These are phyloP conservation scores for Pegea sp. DNA, from an alignment of 23 tunicate genomes.

Conservation along the genomic window DNA sequence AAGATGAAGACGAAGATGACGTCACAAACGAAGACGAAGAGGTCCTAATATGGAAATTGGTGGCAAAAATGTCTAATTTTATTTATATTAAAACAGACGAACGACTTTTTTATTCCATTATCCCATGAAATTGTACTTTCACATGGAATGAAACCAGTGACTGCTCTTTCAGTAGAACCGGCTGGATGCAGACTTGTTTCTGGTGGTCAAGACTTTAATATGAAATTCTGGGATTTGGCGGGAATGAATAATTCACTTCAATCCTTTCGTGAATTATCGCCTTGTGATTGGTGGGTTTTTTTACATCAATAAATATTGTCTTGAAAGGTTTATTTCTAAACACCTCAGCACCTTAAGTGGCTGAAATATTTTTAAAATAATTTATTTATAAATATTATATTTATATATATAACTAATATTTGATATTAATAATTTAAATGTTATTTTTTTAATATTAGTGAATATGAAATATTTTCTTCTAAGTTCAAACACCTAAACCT, in stretches of 20 bases:
- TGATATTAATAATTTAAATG: neutral
- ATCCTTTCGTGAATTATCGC: slow-evolving; percentile 65
- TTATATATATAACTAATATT: neutral
- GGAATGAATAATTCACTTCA: slow-evolving; percentile 85
- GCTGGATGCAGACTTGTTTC: slow-evolving; percentile 74
- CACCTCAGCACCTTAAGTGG: too few species aligned
- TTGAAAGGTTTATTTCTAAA: neutral
- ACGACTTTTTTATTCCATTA: slow-evolving; percentile 41
- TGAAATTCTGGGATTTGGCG: slow-evolving; percentile 97
- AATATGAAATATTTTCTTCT: too few species aligned
- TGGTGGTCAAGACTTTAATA: slow-evolving; percentile 75
- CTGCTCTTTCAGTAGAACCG: slow-evolving; percentile 77
- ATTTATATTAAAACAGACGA: slow-evolving; percentile 3
- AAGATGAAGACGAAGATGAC: slow-evolving; percentile 5
- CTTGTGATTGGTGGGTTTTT: slow-evolving; percentile 67
- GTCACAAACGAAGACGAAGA: neutral
- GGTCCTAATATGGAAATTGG: neutral
- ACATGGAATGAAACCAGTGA: slow-evolving; percentile 65
- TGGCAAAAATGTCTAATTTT: neutral
- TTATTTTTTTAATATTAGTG: neutral
- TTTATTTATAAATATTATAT: too few species aligned
- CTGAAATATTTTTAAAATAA: neutral
- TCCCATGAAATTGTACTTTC: slow-evolving; percentile 61
- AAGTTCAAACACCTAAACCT: too few species aligned
- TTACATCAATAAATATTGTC: neutral